phyloP scores from a whole-genome alignment of 2,113 vertebrate genomes.

The Pyrgilauda ruficollis region DNA sequence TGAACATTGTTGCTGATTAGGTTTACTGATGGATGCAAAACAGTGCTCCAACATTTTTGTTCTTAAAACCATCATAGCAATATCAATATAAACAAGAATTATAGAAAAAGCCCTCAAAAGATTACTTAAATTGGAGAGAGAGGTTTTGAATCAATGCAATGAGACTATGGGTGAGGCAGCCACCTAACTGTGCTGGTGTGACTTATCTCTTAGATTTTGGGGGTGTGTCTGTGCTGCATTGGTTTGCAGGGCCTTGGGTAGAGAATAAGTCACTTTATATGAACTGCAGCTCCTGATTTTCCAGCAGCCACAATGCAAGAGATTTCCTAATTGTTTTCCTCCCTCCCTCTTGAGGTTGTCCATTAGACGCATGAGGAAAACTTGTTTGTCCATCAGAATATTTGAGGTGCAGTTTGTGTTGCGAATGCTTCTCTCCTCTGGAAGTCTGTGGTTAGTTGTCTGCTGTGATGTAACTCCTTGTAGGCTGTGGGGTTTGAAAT shows the following conservation, averaged over 20 bases:
- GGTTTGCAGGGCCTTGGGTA: neutral
- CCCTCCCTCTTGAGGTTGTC: conserved; percentile 77
- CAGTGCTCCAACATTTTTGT: neutral
- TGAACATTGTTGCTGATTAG: neutral
- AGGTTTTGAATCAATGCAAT: neutral
- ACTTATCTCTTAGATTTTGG: neutral
- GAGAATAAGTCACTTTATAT: neutral
- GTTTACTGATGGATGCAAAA: neutral
- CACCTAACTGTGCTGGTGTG: neutral
- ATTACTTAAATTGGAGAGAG: neutral
- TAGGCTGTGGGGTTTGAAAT: conserved; percentile 48
- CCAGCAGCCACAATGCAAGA: neutral
- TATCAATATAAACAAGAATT: neutral
- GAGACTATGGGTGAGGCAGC: neutral
- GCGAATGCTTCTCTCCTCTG: conserved; percentile 33
- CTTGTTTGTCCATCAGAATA: conserved; percentile 20
- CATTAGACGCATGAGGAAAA: conserved; percentile 75
- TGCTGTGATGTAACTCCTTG: neutral
- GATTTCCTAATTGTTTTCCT: conserved; percentile 25
- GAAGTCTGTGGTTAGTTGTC: conserved; percentile 29
- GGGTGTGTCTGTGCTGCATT: neutral
- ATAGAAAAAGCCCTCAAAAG: neutral
- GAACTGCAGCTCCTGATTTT: neutral
- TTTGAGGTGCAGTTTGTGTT: conserved; percentile 35
- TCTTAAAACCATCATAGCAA: neutral